These are phyloP conservation scores for Mus musculus DNA, from an alignment of 2,113 vertebrate species.

Conservation along the genomic window DNA sequence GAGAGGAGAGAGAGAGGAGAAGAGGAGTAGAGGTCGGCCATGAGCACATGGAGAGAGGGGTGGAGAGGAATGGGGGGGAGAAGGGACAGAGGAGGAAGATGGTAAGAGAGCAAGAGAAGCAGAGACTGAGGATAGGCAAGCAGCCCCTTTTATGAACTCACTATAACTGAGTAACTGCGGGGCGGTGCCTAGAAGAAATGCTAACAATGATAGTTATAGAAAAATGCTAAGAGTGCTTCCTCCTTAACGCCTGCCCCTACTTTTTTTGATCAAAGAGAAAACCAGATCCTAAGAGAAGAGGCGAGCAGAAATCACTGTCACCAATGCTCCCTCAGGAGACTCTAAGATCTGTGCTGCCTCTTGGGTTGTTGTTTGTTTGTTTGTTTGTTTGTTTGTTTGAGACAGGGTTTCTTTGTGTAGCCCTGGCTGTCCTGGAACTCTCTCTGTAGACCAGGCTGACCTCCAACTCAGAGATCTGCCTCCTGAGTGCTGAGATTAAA, in stretches of 20 bases:
- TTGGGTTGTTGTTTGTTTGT: background rate
- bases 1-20: too few species aligned
- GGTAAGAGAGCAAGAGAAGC: too few species aligned
- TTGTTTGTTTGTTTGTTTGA: background rate
- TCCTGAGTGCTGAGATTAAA: background rate
- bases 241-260: background rate
- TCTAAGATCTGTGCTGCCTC: too few species aligned
- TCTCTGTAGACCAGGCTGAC: background rate
- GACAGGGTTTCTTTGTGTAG: background rate
- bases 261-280: constrained; percentile 41
- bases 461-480: background rate
- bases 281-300: background rate
- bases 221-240: background rate
- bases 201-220: background rate
- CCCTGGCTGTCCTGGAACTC: background rate
- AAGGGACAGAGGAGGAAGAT: too few species aligned
- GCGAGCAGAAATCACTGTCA: background rate
- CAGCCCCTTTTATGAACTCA: too few species aligned
- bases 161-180: too few species aligned
- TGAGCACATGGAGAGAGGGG: too few species aligned
- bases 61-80: too few species aligned
- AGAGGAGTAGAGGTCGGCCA: too few species aligned
- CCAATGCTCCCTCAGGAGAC: background rate
- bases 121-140: too few species aligned
- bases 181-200: too few species aligned